These are phyloP conservation scores for Caenorhabditis wallacei DNA, from an alignment of 2,888 invertebrate genomes.

Conservation along the genomic window DNA sequence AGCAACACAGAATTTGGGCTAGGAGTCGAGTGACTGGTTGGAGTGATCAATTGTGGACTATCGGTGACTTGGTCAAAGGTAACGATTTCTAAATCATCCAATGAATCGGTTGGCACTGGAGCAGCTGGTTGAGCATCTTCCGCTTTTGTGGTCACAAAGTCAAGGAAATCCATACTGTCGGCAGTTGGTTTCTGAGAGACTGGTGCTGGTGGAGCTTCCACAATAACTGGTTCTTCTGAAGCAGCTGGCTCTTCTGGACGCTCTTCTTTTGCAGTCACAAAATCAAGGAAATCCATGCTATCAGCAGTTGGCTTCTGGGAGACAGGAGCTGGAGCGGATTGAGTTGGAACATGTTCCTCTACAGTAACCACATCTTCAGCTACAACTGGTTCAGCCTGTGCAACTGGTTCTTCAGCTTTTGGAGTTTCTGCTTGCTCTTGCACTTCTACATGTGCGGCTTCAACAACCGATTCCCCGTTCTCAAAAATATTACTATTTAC, in stretches of 20 bases:
- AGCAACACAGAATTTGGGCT: constrained; percentile 52
- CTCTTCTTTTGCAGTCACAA: constrained; percentile 57
- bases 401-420: background rate
- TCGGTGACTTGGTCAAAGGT: constrained; percentile 39
- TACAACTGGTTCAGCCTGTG: background rate
- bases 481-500: constrained; percentile 40
- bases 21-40: constrained; percentile 30
- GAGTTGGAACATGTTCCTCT: background rate
- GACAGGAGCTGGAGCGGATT: constrained; percentile 5
- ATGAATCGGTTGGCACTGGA: constrained; percentile 35
- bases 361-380: background rate
- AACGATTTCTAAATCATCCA: constrained; percentile 50
- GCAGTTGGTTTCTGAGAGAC: constrained; percentile 46
- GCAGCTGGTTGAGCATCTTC: constrained; percentile 39
- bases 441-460: constrained; percentile 10
- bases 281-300: constrained; percentile 64
- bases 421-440: constrained; percentile 3
- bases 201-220: constrained; percentile 7
- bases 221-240: background rate
- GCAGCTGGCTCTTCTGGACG: constrained; percentile 20
- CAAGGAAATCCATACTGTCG: constrained; percentile 52
- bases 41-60: background rate
- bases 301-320: constrained; percentile 43
- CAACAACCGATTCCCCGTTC: constrained; percentile 30
- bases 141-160: constrained; percentile 49